A percentile compares a stretch with the other conserved stretches of the same genome.
phyloP scores from a whole-genome alignment of 2,113 vertebrate genomes.

The human (Homo sapiens) region GRCh38 chr4:175583501-175584000 shows the following conservation, averaged over 20 bases:
- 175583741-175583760: not conserved
- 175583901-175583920: not conserved
- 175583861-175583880: not conserved
- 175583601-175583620: not conserved
- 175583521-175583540: not conserved
- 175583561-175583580: not conserved
- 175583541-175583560: not conserved
- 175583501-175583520: not conserved
- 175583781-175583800: no score
- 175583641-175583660: not conserved
- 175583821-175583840: not conserved
- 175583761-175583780: not conserved
- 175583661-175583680: not conserved
- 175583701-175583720: not conserved
- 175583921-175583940: not conserved
- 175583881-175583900: not conserved
- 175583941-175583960: not conserved
- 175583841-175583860: not conserved
- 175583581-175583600: not conserved
- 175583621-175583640: not conserved
- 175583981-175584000: no score
- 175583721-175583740: not conserved
- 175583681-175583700: not conserved
- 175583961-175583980: not conserved
- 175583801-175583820: no score